Conservation (phyloP, 2,797 vertebrate genomes). For the Poeciliopsis infans region DNA sequence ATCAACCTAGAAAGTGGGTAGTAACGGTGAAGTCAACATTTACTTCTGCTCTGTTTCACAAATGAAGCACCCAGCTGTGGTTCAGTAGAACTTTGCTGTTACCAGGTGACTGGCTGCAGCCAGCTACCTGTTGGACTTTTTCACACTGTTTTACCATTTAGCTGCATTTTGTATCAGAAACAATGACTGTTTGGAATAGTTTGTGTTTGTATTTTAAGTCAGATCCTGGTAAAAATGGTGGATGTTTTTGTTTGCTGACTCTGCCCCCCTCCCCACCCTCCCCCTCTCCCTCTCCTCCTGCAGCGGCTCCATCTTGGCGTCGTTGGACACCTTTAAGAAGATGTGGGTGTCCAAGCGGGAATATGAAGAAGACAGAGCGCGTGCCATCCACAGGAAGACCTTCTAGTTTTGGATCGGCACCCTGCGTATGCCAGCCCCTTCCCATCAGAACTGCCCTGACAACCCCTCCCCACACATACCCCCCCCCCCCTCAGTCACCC, state of each 20-base stretch:
- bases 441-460: constrained; percentile 57
- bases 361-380: constrained; percentile 89
- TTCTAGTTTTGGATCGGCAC: constrained; percentile 77
- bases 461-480: not conserved
- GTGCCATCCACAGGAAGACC: constrained; percentile 92
- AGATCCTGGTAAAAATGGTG: not conserved
- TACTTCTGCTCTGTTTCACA: too few species aligned
- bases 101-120: too few species aligned
- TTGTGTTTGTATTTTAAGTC: not conserved
- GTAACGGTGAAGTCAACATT: too few species aligned
- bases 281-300: not conserved
- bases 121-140: not conserved
- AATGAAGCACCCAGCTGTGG: too few species aligned
- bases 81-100: too few species aligned
- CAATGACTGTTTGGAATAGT: not conserved
- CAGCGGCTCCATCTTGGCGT: constrained; percentile 91
- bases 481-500: constrained; percentile 18
- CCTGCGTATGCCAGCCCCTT: not conserved
- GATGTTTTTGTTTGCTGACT: not conserved
- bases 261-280: not conserved
- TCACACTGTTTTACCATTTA: not conserved
- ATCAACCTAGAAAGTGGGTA: too few species aligned
- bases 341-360: constrained; percentile 96
- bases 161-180: not conserved
- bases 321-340: constrained; percentile 92